A percentile compares a stretch with the other conserved stretches of the same genome.
phyloP scores from a whole-genome alignment of 2,888 invertebrate species.

The Acronicta psi region DNA sequence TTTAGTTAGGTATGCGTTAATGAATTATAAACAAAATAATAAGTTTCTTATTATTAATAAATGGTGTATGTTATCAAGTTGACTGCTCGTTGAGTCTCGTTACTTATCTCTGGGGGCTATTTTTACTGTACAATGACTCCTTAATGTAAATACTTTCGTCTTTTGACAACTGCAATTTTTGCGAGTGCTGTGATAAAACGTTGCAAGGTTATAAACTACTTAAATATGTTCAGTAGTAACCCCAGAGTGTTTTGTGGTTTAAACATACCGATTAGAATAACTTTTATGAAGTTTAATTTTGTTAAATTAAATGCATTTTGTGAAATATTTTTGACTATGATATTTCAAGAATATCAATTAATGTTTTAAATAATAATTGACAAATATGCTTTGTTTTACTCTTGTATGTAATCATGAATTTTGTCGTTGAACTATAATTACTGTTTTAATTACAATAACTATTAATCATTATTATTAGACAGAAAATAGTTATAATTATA shows the following conservation, averaged over 20 bases:
- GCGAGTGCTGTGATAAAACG: conserved; percentile 84
- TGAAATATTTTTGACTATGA: conserved; percentile 63
- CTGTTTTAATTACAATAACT: conserved; percentile 58
- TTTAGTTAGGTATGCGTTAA: conserved; percentile 48
- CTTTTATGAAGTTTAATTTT: conserved; percentile 67
- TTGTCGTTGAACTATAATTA: conserved; percentile 67
- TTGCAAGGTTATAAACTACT: conserved; percentile 70
- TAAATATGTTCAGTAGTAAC: conserved; percentile 63
- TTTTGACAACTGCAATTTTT: conserved; percentile 78
- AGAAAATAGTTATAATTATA: conserved; percentile 57
- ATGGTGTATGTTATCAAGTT: conserved; percentile 64
- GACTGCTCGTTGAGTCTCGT: conserved; percentile 69
- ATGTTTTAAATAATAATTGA: conserved; percentile 52
- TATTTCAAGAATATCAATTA: conserved; percentile 58
- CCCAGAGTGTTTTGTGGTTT: conserved; percentile 71
- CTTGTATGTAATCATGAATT: conserved; percentile 69
- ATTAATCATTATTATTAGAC: conserved; percentile 48
- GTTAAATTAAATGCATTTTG: conserved; percentile 70
- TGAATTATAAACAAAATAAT: conserved; percentile 53
- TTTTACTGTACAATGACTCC: conserved; percentile 60
- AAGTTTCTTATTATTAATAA: conserved; percentile 55
- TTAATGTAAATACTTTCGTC: conserved; percentile 72
- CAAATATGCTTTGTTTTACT: conserved; percentile 71
- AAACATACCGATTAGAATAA: conserved; percentile 60
- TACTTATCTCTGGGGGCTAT: conserved; percentile 71